Base-by-base conservation (phyloP, 2,113 vertebrate species). In the Spheniscus mendiculus region DNA sequence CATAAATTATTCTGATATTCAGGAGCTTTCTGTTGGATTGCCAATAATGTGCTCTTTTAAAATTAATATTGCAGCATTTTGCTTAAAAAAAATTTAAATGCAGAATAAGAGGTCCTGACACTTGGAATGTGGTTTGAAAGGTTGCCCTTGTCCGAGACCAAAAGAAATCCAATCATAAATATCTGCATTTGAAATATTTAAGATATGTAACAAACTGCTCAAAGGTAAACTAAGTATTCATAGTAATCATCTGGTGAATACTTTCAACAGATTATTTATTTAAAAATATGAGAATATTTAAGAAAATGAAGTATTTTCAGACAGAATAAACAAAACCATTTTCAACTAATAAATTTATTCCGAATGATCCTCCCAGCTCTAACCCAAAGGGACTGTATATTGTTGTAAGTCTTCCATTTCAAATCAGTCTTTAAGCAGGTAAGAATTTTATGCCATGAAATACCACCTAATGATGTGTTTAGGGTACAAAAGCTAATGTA, bases 381-480 rank as follows among this genome's bases (percentile, higher is more conserved):
- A 85, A 90, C 90, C 90, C 96, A 83, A 86, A 93, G 90, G 79
- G 82, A 81, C 92, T 86, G 59, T 83, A 86, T 80, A 93, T 95
- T 83, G 67, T 73, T 88, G 55, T 71, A 90, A 90, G 38, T 93
- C 88, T 94, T 89, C 88, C 88, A 92, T 81, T 95, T 93, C 92
- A 83, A 93, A 95, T 90, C 93, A 94, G 90, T 95, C 92, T 92
- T 66, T 83, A 90, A 93, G 79, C 90, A 97, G 95, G 94, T 97
- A 93, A 92, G 93, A 93, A 76, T 94, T 95, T 95, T 89, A 97
- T 93, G 82, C 93, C 88, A 59, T 86, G 88, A 92, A 97, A 92
- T 90, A 86, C 90, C 95, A 90, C 83, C 94, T 96, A 94, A 94
- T 95, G 92, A 95, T 89, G 83, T 97, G 94, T 94, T 97, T 94